phyloP scores from a whole-genome alignment of 1,140 invertebrate species.

The Nomia melanderi region DNA sequence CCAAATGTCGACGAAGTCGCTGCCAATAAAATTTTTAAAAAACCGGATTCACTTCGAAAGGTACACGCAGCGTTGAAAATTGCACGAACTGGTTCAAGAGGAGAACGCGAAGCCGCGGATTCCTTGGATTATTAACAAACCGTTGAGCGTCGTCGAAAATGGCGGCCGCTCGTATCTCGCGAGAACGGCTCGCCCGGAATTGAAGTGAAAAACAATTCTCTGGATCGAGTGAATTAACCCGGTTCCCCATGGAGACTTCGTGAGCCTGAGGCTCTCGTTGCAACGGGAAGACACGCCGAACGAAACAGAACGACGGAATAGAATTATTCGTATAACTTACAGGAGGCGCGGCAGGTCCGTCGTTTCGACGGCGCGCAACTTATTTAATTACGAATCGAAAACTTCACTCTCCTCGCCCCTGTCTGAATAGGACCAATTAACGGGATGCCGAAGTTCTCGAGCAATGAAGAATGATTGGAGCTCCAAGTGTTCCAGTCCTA shows the following conservation, averaged over 20 bases:
- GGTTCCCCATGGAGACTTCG: neutral
- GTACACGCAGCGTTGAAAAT: no score
- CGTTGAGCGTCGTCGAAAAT: neutral
- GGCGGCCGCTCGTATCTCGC: no score
- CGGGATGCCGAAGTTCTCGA: neutral
- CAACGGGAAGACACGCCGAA: neutral
- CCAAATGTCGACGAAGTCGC: no score
- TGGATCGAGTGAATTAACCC: no score
- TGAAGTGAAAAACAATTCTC: neutral
- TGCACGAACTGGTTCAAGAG: no score
- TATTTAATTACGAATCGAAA: conserved; percentile 7
- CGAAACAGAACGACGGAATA: neutral
- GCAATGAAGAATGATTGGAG: neutral
- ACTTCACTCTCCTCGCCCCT: neutral
- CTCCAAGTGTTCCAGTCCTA: neutral
- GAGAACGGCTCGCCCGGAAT: neutral
- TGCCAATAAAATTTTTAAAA: no score
- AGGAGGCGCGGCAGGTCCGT: neutral
- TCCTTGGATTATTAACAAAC: neutral
- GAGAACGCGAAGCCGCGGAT: neutral
- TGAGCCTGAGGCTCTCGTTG: neutral
- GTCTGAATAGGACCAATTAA: neutral
- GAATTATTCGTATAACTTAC: conserved; percentile 1
- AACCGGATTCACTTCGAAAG: no score
- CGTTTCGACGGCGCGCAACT: neutral